phyloP scores from a whole-genome alignment of 2,888 invertebrate genomes.

The Lacanobia wlatinum region DNA sequence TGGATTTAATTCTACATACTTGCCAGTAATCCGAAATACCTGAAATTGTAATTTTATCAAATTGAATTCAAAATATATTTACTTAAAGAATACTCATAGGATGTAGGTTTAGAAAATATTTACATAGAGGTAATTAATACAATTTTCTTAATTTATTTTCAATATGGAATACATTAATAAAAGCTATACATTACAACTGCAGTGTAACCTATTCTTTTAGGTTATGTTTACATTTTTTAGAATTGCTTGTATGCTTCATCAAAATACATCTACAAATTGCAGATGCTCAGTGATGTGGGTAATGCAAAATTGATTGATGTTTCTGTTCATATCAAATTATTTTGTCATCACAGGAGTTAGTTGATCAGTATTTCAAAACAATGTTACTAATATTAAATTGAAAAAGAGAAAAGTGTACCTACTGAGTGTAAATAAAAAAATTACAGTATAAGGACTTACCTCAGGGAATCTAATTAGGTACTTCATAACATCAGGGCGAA shows the following conservation, averaged over 20 bases:
- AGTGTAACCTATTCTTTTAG: background rate
- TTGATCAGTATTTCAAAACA: conserved; percentile 1
- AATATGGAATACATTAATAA: background rate
- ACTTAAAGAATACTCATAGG: background rate
- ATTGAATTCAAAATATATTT: background rate
- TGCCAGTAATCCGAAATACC: conserved; percentile 94
- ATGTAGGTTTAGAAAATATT: background rate
- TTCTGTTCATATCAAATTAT: background rate
- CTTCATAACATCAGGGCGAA: conserved; percentile 95
- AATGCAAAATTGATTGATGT: conserved; percentile 9
- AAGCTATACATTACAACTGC: conserved; percentile 5
- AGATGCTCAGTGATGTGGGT: background rate
- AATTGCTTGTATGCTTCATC: background rate
- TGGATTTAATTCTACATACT: conserved; percentile 95
- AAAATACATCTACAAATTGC: background rate
- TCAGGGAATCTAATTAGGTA: conserved; percentile 95
- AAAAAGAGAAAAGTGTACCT: background rate
- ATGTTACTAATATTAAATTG: background rate
- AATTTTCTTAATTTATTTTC: background rate
- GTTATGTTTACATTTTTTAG: background rate
- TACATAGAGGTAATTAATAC: background rate
- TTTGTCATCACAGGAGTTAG: background rate
- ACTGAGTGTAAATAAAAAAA: background rate
- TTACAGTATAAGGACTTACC: conserved; percentile 83
- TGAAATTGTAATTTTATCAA: conserved; percentile 71